Base-by-base conservation (phyloP, 1,140 invertebrate genomes). In the Acromyrmex charruanus region DNA sequence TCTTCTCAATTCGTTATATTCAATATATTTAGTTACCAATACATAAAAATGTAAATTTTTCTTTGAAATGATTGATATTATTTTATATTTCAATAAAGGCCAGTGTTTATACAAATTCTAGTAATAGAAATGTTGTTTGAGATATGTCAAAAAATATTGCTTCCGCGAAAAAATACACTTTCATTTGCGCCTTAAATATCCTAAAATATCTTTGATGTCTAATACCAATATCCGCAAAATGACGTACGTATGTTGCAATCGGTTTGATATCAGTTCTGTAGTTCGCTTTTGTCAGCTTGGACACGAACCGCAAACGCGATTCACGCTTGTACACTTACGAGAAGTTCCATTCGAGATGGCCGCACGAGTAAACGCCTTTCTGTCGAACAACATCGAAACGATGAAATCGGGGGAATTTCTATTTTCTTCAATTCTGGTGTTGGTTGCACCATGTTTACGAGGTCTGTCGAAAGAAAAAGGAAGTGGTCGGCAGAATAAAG, bases 391-490 rank as follows among this genome's bases (percentile, higher is more conserved):
- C 28, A 58, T 35, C 35, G 69, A 59, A 44, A 74, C 74, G 61
- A 51, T 18, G 44, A 86, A 88, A 88, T 89, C 72, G 74, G 31
- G 39, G 66, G 74, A 85, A 86, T 86, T 88, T 89, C 82, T 80
- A 88, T 89, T 86, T 87, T 55, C 68, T 16, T 35, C 55, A n/a
- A 14, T 79, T 79, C 63, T 16, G 55, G 16, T 51, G 66, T n/a
- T 44, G 59, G 39, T 59, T 68, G 63, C 51, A 31, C 35, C 59
- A 71, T 86, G 63, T 86, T 80, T 86, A 86, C 77, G 84, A 86
- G 39, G 0, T 39, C 28, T 31, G 81, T 53, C 61, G 84, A 86
- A 69, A 39, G 77, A 59, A 28, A 55, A 58, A 81, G 51, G 35
- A 85, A 81, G 44, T 28, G 39, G 39, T 49, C 53, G 65, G 14